These are phyloP conservation scores for Augochlora pura DNA, from an alignment of 1,140 invertebrate genomes.

Conservation along the genomic window DNA sequence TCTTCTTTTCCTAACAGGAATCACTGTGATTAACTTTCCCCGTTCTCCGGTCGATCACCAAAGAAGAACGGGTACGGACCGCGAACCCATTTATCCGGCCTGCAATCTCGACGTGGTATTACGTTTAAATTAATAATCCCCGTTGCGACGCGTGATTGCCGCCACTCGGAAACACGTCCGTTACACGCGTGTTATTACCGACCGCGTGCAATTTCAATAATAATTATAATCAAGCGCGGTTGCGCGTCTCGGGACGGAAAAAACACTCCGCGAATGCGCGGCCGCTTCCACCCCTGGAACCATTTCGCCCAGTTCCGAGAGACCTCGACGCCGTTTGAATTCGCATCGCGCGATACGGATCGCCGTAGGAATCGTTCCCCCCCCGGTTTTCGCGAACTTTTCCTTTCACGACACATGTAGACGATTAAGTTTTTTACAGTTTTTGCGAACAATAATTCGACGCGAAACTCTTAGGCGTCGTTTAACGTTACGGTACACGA, in stretches of 20 bases:
- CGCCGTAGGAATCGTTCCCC: no score
- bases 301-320: background rate
- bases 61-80: background rate
- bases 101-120: conserved; percentile 25
- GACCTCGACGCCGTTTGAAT: background rate
- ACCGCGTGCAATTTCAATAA: conserved; percentile 43
- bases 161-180: conserved; percentile 39
- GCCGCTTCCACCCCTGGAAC: background rate
- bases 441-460: no score
- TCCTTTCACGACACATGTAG: no score
- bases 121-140: conserved; percentile 45
- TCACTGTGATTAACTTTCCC: background rate
- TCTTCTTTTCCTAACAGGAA: background rate
- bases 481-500: no score
- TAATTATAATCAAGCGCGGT: conserved; percentile 36
- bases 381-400: no score
- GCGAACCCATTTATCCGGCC: background rate
- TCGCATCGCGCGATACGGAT: background rate
- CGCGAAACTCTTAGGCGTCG: no score
- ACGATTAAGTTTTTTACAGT: no score
- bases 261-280: background rate
- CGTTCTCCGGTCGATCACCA: background rate
- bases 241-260: background rate
- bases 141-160: conserved; percentile 41
- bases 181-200: conserved; percentile 41